phyloP scores from a whole-genome alignment of 2,888 invertebrate species.

The Morpho achilles region DNA sequence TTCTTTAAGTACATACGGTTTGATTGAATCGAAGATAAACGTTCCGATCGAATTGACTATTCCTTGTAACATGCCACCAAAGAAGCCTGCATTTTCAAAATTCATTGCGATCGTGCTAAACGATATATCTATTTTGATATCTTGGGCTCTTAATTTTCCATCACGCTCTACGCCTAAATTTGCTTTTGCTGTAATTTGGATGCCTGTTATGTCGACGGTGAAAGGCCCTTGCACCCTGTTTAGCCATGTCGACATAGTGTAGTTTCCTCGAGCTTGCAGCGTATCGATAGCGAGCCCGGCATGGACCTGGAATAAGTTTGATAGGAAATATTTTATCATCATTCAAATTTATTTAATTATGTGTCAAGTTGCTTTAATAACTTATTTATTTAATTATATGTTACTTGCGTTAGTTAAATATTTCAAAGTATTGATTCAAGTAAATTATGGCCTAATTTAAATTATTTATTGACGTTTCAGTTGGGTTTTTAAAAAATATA shows the following conservation, averaged over 20 bases:
- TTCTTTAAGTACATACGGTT: slow-evolving; percentile 89
- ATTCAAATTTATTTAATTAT: background rate
- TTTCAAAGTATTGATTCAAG: no score
- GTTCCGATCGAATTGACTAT: slow-evolving; percentile 90
- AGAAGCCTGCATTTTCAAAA: slow-evolving; percentile 89
- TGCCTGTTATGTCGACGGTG: slow-evolving; percentile 85
- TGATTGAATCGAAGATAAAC: slow-evolving; percentile 91
- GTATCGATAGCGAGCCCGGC: slow-evolving; percentile 85
- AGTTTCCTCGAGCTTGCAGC: slow-evolving; percentile 86
- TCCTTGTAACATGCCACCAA: slow-evolving; percentile 84
- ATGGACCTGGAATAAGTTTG: slow-evolving; percentile 77
- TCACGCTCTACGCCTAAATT: slow-evolving; percentile 85
- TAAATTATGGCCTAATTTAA: no score
- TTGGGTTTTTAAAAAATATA: no score
- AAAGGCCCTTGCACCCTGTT: slow-evolving; percentile 86
- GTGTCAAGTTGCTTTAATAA: no score
- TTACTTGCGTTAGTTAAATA: background rate
- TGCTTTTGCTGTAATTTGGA: slow-evolving; percentile 84
- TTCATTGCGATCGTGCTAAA: slow-evolving; percentile 88
- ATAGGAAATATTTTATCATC: background rate
- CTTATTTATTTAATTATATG: no score
- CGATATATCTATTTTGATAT: slow-evolving; percentile 88
- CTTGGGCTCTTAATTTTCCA: slow-evolving; percentile 87
- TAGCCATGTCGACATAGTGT: slow-evolving; percentile 86
- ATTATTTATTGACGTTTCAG: no score